Percentiles rank a stretch among this genome's conserved stretches.
Evolutionary conservation across 2,797 vertebrate genomes (phyloP).

Genomic region (Nasua narica): DNA sequence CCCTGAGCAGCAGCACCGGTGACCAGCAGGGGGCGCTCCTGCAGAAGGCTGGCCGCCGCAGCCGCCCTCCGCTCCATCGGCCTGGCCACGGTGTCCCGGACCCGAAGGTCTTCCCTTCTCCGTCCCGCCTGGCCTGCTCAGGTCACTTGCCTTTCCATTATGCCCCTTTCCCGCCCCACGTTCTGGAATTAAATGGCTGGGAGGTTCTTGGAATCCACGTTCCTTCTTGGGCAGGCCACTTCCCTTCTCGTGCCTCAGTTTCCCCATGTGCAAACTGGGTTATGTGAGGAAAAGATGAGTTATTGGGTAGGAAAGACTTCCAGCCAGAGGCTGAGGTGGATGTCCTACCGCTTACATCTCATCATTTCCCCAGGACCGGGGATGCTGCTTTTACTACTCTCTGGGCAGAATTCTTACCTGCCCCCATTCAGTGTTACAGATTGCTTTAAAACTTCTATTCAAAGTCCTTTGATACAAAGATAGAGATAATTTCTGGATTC

Average conservation of each 20-base stretch:
- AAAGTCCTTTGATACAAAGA: not conserved
- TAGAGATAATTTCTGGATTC: not conserved
- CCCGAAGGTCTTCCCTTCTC: not conserved
- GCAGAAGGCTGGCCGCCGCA: conserved; percentile 38
- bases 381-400: not conserved
- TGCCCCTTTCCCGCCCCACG: not conserved
- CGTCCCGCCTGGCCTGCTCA: not conserved
- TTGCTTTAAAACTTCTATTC: not conserved
- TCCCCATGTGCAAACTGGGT: not conserved
- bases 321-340: not conserved
- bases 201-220: not conserved
- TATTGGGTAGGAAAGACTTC: not conserved
- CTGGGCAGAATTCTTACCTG: not conserved
- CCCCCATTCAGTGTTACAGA: not conserved
- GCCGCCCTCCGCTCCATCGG: fast-evolving
- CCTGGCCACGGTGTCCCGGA: not conserved
- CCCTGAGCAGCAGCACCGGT: not conserved
- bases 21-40: conserved; percentile 71
- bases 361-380: not conserved
- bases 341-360: not conserved
- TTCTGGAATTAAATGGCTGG: not conserved
- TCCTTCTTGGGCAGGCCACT: not conserved
- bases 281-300: not conserved
- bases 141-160: not conserved
- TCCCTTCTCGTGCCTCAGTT: not conserved